Evolutionary conservation across 1,140 invertebrate species (phyloP).

Genomic region (Ctenoplectra terminalis): DNA sequence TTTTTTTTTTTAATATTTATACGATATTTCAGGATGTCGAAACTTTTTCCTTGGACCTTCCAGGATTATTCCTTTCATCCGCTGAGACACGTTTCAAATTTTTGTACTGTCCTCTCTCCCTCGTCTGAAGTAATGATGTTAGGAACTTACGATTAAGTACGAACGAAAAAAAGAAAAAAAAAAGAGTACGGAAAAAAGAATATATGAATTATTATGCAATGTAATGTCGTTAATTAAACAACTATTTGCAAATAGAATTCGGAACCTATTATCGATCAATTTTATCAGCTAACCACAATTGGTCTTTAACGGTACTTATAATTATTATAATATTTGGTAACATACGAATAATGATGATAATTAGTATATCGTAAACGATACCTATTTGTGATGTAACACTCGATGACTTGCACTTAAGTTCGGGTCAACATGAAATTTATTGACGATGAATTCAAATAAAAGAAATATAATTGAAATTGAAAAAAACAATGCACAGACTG

Average conservation of each 20-base stretch:
- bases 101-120: constrained; percentile 51
- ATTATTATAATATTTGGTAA: constrained; percentile 77
- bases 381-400: constrained; percentile 81
- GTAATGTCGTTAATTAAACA: constrained; percentile 79
- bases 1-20: not conserved
- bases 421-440: constrained; percentile 81
- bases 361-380: constrained; percentile 79
- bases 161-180: constrained; percentile 57
- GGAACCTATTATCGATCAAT: constrained; percentile 72
- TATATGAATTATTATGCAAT: constrained; percentile 76
- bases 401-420: constrained; percentile 81
- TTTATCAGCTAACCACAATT: constrained; percentile 73
- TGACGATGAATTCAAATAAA: constrained; percentile 83
- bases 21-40: not conserved
- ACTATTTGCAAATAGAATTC: constrained; percentile 69
- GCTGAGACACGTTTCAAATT: constrained; percentile 31
- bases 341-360: constrained; percentile 76
- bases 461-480: constrained; percentile 83
- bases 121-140: constrained; percentile 55
- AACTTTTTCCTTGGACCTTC: constrained; percentile 18
- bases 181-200: constrained; percentile 71
- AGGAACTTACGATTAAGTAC: constrained; percentile 64
- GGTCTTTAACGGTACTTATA: constrained; percentile 76
- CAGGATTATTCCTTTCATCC: constrained; percentile 23
- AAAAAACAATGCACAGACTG: constrained; percentile 78